phyloP scores from a whole-genome alignment of 2,888 invertebrate genomes.

The Pocota personata region DNA sequence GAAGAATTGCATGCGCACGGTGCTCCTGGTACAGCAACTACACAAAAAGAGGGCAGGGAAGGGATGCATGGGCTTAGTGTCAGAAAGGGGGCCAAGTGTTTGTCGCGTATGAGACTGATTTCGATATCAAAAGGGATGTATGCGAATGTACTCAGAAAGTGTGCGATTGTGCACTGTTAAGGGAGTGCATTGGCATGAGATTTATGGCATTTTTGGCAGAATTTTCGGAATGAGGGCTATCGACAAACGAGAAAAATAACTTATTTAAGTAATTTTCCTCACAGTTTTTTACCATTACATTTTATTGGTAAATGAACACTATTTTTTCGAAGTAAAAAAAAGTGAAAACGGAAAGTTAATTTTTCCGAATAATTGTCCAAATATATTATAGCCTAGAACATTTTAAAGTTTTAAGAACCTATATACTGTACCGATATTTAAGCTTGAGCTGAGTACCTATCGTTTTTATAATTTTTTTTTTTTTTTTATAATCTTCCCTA shows the following conservation, averaged over 20 bases:
- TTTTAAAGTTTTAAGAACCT: no score
- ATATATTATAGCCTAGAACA: no score
- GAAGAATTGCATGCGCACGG: slow-evolving; percentile 18
- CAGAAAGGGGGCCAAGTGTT: slow-evolving; percentile 65
- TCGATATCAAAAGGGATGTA: slow-evolving; percentile 37
- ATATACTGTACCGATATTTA: no score
- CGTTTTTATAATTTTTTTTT: no score
- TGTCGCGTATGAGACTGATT: slow-evolving; percentile 30
- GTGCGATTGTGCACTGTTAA: slow-evolving; percentile 39
- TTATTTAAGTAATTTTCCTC: slow-evolving; percentile 11
- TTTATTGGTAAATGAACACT: background rate
- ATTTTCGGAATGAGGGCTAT: slow-evolving; percentile 30
- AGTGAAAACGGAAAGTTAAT: no score
- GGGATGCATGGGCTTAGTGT: slow-evolving; percentile 41
- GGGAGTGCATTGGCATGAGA: slow-evolving; percentile 63
- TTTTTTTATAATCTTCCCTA: no score
- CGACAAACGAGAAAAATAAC: slow-evolving; percentile 7
- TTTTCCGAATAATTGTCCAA: no score
- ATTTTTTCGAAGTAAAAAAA: no score
- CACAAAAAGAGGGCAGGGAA: slow-evolving; percentile 28
- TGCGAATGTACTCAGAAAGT: slow-evolving; percentile 49
- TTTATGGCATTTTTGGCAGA: slow-evolving; percentile 65
- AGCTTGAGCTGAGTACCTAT: no score
- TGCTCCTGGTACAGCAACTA: slow-evolving; percentile 15
- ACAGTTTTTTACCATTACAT: background rate